Conservation (phyloP, 2,888 invertebrate genomes). For the Ctenicera cuprea region DNA sequence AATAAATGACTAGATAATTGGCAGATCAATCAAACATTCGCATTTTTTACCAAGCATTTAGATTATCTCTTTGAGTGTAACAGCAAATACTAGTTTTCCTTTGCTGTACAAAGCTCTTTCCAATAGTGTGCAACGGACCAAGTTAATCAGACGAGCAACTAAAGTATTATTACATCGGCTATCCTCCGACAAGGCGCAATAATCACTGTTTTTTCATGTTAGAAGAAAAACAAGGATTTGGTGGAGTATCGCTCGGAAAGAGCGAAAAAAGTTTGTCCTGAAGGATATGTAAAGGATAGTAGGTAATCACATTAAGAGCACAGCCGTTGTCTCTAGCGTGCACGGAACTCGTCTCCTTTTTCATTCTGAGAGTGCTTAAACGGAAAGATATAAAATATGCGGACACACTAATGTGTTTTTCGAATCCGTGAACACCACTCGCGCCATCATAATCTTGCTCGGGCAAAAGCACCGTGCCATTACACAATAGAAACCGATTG, state of each 20-base stretch:
- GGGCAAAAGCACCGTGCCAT: conserved; percentile 44
- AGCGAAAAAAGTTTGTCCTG: conserved; percentile 17
- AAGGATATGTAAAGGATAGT: conserved; percentile 31
- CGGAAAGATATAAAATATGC: conserved; percentile 49
- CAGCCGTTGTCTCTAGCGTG: conserved; percentile 38
- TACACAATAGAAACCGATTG: conserved; percentile 50
- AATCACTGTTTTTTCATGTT: too few species aligned
- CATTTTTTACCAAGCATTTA: too few species aligned
- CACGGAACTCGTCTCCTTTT: conserved; percentile 36
- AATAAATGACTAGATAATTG: too few species aligned
- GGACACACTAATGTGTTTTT: conserved; percentile 50
- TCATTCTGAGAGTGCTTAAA: conserved; percentile 42
- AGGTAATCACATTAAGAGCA: conserved; percentile 46
- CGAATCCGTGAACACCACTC: conserved; percentile 47
- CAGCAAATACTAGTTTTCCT: too few species aligned
- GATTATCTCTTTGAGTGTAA: too few species aligned
- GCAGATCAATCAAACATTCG: too few species aligned
- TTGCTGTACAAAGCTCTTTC: too few species aligned
- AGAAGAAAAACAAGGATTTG: background rate
- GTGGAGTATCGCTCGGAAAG: conserved; percentile 1
- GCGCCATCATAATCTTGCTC: conserved; percentile 41
- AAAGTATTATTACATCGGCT: too few species aligned
- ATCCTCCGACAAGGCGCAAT: too few species aligned
- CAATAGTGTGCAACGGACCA: too few species aligned
- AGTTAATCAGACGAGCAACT: too few species aligned